Evolutionary conservation across 2,113 vertebrate genomes (phyloP).

Genomic region (Jacana jacana): DNA sequence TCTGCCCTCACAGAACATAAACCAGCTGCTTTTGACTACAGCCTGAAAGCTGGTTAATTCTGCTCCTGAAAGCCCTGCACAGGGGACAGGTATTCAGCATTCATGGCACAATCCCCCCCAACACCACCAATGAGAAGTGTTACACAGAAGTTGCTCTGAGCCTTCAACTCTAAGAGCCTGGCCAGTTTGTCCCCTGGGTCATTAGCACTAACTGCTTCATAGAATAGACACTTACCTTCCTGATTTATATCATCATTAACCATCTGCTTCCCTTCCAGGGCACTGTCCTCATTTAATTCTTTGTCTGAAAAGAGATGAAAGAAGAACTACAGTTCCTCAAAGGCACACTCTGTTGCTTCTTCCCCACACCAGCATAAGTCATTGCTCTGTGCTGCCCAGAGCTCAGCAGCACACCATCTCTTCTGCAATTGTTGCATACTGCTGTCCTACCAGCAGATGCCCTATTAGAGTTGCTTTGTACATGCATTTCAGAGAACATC

Average conservation of each 20-base stretch:
- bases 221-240: not conserved
- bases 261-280: not conserved
- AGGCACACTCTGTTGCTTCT: not conserved
- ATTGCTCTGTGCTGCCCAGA: not conserved
- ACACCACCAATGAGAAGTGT: not conserved
- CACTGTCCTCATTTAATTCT: not conserved
- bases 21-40: not conserved
- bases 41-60: not conserved
- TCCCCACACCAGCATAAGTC: not conserved
- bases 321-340: not conserved
- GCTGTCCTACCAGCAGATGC: not conserved
- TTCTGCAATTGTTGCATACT: not conserved
- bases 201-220: not conserved
- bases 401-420: not conserved
- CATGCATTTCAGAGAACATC: not conserved
- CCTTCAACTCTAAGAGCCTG: not conserved
- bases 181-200: not conserved
- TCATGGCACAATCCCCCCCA: not conserved
- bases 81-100: not conserved
- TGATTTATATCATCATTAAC: not conserved
- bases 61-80: not conserved
- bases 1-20: not conserved
- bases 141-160: not conserved
- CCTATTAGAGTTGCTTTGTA: not conserved
- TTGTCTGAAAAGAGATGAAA: not conserved